These are phyloP conservation scores for Coenobita brevimanus DNA, from an alignment of 1,140 invertebrate genomes.

Conservation along the genomic window DNA sequence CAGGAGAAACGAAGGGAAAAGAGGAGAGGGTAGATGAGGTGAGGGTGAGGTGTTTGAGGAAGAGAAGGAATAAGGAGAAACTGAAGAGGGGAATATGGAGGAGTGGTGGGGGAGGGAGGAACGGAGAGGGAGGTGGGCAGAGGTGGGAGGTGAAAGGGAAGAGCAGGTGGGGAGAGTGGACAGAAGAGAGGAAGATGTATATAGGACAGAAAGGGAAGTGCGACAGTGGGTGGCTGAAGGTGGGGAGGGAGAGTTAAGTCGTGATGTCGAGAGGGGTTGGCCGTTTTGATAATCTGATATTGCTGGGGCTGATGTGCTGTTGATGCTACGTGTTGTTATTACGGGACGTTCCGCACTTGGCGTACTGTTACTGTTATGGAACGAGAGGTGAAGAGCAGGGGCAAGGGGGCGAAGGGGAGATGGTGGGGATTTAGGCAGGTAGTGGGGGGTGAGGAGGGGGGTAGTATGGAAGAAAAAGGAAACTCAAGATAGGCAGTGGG, in stretches of 20 bases:
- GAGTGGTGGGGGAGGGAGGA: neutral
- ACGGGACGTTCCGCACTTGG: constrained; percentile 26
- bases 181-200: too few relatives aligned
- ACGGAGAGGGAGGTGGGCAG: neutral
- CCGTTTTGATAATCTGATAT: constrained; percentile 54
- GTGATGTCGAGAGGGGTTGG: neutral
- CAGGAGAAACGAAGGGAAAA: neutral
- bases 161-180: too few relatives aligned
- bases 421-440: too few relatives aligned
- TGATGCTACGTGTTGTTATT: constrained; percentile 43
- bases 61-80: neutral
- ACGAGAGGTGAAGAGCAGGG: too few relatives aligned
- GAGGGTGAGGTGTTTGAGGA: neutral
- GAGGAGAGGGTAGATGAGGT: neutral
- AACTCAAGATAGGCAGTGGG: too few relatives aligned
- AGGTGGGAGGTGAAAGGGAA: neutral
- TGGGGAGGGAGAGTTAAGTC: too few relatives aligned
- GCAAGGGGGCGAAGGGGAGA: too few relatives aligned
- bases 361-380: constrained; percentile 48
- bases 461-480: too few relatives aligned
- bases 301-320: constrained; percentile 30
- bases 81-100: neutral
- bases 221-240: too few relatives aligned
- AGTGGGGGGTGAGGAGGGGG: too few relatives aligned
- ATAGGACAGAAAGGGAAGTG: too few relatives aligned